These are phyloP conservation scores for Turritopsis dohrnii DNA, from an alignment of 30 jellyfish, hydroid and myxozoan genomes.

Conservation along the genomic window DNA sequence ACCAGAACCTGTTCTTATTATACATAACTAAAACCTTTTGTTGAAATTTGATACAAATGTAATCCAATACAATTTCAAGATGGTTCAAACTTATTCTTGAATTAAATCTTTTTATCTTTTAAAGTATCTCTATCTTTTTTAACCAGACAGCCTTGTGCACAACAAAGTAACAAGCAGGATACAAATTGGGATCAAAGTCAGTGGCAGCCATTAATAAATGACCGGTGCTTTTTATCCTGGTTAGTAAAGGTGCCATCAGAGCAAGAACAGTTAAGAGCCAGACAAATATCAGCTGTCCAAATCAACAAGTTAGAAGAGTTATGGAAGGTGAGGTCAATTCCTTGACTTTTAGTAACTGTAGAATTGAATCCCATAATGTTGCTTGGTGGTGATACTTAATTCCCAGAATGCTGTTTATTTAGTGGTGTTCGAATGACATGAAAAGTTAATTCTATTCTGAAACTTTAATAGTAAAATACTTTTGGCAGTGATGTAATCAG, in stretches of 20 bases:
- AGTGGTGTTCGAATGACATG: too few species aligned
- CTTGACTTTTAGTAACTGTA: too few species aligned
- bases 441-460: too few species aligned
- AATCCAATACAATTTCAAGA: neutral
- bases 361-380: too few species aligned
- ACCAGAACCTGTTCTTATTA: too few species aligned
- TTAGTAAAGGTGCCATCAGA: conserved; percentile 95
- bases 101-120: neutral
- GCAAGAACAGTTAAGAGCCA: conserved; percentile 92
- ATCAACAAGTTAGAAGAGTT: conserved; percentile 90
- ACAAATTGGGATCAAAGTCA: conserved; percentile 96
- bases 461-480: too few species aligned
- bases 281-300: conserved; percentile 93
- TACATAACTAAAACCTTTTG: neutral
- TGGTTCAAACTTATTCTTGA: neutral
- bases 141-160: conserved; percentile 97
- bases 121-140: neutral
- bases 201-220: conserved; percentile 98
- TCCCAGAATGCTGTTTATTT: too few species aligned
- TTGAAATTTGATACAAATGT: neutral
- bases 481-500: too few species aligned
- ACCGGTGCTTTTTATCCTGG: conserved; percentile 90
- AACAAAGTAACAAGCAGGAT: conserved; percentile 93
- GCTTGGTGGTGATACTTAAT: too few species aligned
- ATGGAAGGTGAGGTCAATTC: conserved; percentile 66